phyloP scores from a whole-genome alignment of 2,888 invertebrate genomes.

The Apamea crenata region DNA sequence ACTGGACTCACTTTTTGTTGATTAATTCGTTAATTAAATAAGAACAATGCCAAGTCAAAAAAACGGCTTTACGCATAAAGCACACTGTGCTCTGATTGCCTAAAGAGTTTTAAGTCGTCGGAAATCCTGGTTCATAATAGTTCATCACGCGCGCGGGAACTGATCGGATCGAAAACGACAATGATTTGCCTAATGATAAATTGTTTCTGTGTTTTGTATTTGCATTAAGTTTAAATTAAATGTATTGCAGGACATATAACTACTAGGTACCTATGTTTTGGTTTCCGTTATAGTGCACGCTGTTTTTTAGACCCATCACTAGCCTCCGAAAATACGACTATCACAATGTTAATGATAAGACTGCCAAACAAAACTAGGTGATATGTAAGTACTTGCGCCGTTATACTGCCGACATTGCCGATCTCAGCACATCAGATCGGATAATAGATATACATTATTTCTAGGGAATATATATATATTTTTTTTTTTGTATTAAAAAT shows the following conservation, averaged over 20 bases:
- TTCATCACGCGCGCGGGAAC: slow-evolving; percentile 62
- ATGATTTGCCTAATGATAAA: slow-evolving; percentile 49
- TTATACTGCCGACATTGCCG: background rate
- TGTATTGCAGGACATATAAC: slow-evolving; percentile 22
- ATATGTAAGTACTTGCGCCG: background rate
- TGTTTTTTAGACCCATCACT: background rate
- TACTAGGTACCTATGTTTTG: background rate
- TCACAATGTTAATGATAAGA: background rate
- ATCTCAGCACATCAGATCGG: background rate
- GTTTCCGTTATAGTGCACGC: background rate
- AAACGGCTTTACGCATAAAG: slow-evolving; percentile 79
- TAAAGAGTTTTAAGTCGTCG: slow-evolving; percentile 71
- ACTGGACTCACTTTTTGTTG: slow-evolving; percentile 76
- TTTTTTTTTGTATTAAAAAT: too few species aligned
- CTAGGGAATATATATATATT: too few species aligned
- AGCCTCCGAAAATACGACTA: background rate
- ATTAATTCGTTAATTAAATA: slow-evolving; percentile 78
- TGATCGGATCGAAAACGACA: slow-evolving; percentile 44
- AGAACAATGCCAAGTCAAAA: slow-evolving; percentile 73
- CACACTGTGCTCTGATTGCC: slow-evolving; percentile 76
- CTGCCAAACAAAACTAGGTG: background rate
- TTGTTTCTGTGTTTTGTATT: slow-evolving; percentile 42
- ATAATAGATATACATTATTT: too few species aligned
- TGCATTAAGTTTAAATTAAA: slow-evolving; percentile 27
- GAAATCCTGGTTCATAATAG: slow-evolving; percentile 85